A percentile compares a stretch with the other conserved stretches of the same genome.
Evolutionary conservation across 2,797 vertebrate species (phyloP).

Genomic region (Pseudochirops cupreus): DNA sequence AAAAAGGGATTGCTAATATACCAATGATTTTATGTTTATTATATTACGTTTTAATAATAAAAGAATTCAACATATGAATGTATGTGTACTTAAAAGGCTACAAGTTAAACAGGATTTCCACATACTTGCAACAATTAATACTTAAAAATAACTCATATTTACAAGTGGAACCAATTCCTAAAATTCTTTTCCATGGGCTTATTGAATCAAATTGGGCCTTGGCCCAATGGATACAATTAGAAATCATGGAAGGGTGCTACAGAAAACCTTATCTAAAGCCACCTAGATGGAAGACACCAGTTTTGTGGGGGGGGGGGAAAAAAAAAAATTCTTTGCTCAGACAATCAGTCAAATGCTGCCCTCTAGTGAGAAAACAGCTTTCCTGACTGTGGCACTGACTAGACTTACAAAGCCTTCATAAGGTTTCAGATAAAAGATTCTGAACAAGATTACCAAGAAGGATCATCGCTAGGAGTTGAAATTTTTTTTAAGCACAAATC

Average conservation of each 20-base stretch:
- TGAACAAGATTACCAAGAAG: background rate
- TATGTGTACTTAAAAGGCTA: constrained; percentile 79
- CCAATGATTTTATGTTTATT: constrained; percentile 64
- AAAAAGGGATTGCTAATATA: constrained; percentile 56
- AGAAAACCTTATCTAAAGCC: constrained; percentile 66
- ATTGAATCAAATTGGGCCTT: constrained; percentile 79
- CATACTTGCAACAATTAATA: constrained; percentile 70
- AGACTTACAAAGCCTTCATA: background rate
- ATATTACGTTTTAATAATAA: constrained; percentile 79
- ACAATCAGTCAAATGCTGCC: constrained; percentile 90
- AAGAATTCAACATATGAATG: constrained; percentile 81
- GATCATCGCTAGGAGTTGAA: background rate
- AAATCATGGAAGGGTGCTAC: constrained; percentile 70
- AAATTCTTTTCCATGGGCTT: constrained; percentile 79
- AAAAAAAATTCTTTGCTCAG: constrained; percentile 11
- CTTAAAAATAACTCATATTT: constrained; percentile 80
- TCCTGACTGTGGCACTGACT: background rate
- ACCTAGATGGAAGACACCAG: constrained; percentile 59
- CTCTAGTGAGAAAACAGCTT: constrained; percentile 84
- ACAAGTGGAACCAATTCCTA: constrained; percentile 79
- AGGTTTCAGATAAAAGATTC: constrained; percentile 18
- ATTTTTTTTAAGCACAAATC: constrained; percentile 25
- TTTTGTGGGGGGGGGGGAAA: background rate
- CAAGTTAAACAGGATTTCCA: constrained; percentile 71
- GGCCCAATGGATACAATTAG: constrained; percentile 78